Conservation (phyloP, 2,113 vertebrate genomes). For the Syngnathus typhle region DNA sequence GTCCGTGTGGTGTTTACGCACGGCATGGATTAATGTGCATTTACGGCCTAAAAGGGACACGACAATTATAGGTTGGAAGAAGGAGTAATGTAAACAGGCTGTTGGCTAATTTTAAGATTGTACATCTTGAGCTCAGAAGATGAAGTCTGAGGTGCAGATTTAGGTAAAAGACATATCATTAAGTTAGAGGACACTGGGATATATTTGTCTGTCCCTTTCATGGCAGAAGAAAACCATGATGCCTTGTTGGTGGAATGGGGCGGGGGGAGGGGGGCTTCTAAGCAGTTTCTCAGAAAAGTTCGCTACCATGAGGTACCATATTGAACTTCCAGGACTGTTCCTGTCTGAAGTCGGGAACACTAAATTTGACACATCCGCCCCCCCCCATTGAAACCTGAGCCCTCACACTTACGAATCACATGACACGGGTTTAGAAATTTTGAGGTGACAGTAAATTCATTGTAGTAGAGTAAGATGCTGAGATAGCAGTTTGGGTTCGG, state of each 20-base stretch:
- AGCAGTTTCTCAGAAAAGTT: background rate
- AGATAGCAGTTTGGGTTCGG: no score
- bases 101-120: background rate
- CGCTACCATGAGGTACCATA: background rate
- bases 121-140: background rate
- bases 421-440: no score
- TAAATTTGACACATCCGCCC: background rate
- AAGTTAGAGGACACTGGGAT: constrained; percentile 1
- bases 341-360: background rate
- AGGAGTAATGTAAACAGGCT: constrained; percentile 1
- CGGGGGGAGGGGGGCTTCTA: background rate
- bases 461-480: no score
- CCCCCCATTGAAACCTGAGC: no score
- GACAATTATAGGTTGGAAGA: background rate
- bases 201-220: background rate
- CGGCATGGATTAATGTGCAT: background rate
- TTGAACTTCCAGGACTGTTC: background rate
- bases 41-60: background rate
- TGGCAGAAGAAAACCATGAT: background rate
- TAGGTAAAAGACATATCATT: constrained; percentile 3
- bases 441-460: no score
- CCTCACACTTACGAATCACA: no score
- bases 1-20: background rate
- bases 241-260: background rate
- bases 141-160: background rate